A percentile compares a stretch with the other conserved stretches of the same genome.
These are phyloP conservation scores for Chloebia gouldiae DNA, from an alignment of 2,113 vertebrate species.

Conservation along the genomic window DNA sequence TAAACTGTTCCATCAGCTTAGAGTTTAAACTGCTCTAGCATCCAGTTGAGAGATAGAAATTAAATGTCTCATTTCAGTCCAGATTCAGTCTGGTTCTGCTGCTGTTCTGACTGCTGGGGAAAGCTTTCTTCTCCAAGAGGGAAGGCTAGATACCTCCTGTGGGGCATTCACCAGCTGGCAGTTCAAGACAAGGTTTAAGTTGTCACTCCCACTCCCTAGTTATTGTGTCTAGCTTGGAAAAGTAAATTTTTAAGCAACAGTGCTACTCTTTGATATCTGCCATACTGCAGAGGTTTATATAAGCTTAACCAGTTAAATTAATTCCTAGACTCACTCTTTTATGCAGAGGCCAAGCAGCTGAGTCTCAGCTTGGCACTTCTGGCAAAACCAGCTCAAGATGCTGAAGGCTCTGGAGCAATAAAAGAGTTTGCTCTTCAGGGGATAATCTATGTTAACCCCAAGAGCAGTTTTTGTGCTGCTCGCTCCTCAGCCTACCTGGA, in stretches of 20 bases:
- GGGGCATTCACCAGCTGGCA: neutral
- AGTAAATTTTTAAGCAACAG: neutral
- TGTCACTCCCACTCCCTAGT: neutral
- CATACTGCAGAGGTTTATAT: neutral
- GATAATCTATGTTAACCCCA: neutral
- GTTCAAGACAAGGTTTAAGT: neutral
- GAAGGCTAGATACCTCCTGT: neutral
- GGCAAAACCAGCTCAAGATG: neutral
- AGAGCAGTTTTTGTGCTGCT: neutral
- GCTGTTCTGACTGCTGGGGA: neutral
- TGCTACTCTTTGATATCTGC: constrained; percentile 10
- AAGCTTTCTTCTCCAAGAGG: neutral
- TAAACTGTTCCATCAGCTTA: neutral
- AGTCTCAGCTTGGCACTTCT: neutral
- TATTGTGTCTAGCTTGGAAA: neutral
- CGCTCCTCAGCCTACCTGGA: neutral
- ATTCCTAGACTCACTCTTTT: neutral
- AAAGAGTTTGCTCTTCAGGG: neutral
- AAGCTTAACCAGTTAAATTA: neutral
- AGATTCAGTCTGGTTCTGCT: neutral
- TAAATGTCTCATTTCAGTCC: neutral
- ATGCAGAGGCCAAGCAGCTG: neutral
- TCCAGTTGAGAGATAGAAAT: neutral
- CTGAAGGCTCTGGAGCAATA: neutral
- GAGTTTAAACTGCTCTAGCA: neutral